Evolutionary conservation across 2,888 invertebrate species (phyloP), one percentile per base, ranked within the genome.

Genomic region (Dryobota labecula): DNA sequence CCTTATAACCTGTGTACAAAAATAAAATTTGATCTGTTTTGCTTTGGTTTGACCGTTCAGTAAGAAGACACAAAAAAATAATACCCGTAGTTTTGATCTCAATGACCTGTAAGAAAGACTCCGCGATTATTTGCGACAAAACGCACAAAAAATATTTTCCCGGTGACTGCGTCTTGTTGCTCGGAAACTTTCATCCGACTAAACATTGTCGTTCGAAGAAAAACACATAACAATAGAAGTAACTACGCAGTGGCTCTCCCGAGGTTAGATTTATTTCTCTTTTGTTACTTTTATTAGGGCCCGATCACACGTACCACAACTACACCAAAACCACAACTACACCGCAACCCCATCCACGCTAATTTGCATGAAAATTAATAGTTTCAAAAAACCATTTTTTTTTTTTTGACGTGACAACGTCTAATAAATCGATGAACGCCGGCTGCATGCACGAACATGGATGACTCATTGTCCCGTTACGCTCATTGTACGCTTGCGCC

Each of bases 271-370:
- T 88, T 90, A 89, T 90, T 82, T 85, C 77, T 80, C 78, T 86
- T 87, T 87, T 83, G 82, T 86, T 86, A 84, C 83, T 86, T 88
- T 86, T 89, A 87, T 86, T 88, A 36, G 5, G 56, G 36, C n/a
- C n/a, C 8, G 56, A 36, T 8, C 56, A 33, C n/a, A 33, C 20
- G 18, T 11, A 53, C 6, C 38, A 38, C 1, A 38, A 5, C 38
- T 11, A 9, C 38, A 38, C 13, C 54, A 13, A 11, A 33, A 33
- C 49, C 13, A 24, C 6, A 7, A 33, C n/a, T n/a, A n/a, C n/a
- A n/a, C n/a, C n/a, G n/a, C n/a, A n/a, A n/a, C n/a, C n/a, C n/a
- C n/a, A n/a, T n/a, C n/a, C n/a, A n/a, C n/a, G n/a, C 36, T 20
- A 43, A 53, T 20, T 53, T 53, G 27, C 27, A 18, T 53, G 30